Percentiles rank a stretch among this genome's conserved stretches.
These are phyloP conservation scores for Spilosoma lubricipeda DNA, from an alignment of 2,888 invertebrate species.

Conservation along the genomic window DNA sequence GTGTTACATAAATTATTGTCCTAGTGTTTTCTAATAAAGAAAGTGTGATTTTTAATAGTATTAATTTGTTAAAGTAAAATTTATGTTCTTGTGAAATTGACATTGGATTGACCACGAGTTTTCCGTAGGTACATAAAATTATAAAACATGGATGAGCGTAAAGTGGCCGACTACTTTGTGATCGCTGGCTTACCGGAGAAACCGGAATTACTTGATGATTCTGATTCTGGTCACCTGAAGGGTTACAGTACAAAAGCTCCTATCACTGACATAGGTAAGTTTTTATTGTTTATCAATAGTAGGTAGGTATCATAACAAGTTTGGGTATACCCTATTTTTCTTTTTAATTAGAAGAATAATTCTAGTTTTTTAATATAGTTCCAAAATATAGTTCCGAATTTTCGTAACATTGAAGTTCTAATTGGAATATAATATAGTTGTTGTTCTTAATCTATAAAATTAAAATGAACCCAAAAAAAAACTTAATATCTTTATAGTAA, in stretches of 20 bases:
- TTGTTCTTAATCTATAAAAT: neutral
- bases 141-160: slow-evolving; percentile 91
- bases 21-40: slow-evolving; percentile 30
- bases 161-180: slow-evolving; percentile 99
- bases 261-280: slow-evolving; percentile 96
- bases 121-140: slow-evolving; percentile 56
- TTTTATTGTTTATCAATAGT: slow-evolving; percentile 17
- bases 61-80: slow-evolving; percentile 47
- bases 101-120: slow-evolving; percentile 48
- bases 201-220: slow-evolving; percentile 91
- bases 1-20: slow-evolving; percentile 50
- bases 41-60: slow-evolving; percentile 35
- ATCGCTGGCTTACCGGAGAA: slow-evolving; percentile 97
- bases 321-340: neutral
- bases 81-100: slow-evolving; percentile 54
- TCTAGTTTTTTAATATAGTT: neutral
- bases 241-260: slow-evolving; percentile 94
- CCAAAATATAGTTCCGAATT: no score
- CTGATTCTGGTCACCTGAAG: slow-evolving; percentile 93
- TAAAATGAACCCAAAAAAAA: neutral
- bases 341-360: neutral
- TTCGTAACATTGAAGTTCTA: neutral
- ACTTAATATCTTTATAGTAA: neutral
- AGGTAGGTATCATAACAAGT: neutral
- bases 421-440: neutral